Evolutionary conservation across 2,888 invertebrate species (phyloP).

Genomic region (Patella caerulea): DNA sequence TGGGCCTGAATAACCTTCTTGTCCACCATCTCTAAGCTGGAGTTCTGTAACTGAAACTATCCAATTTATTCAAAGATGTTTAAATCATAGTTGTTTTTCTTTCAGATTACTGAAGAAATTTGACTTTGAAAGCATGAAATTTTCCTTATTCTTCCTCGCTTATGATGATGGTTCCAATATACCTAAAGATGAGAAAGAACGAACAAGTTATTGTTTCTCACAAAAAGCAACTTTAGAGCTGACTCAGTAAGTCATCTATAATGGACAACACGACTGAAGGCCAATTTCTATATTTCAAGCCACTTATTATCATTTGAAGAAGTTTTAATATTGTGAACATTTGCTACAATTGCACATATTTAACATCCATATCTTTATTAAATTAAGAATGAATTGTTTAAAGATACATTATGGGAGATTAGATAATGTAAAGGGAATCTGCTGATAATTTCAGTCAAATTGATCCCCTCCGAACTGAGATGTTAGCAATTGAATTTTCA

Average conservation of each 20-base stretch:
- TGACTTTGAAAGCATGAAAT: slow-evolving; percentile 91
- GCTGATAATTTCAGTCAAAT: no score
- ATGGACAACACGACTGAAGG: no score
- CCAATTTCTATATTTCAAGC: no score
- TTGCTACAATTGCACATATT: not conserved
- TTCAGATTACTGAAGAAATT: slow-evolving; percentile 82
- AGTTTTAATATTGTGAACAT: not conserved
- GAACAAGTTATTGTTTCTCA: slow-evolving; percentile 83
- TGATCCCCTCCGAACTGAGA: no score
- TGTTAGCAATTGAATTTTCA: no score
- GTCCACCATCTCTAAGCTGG: no score
- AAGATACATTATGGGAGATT: no score
- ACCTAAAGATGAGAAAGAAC: slow-evolving; percentile 80
- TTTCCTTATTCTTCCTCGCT: slow-evolving; percentile 92
- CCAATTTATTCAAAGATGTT: no score
- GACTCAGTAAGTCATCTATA: slow-evolving; percentile 82
- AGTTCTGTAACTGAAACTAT: no score
- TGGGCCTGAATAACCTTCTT: no score
- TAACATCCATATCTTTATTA: not conserved
- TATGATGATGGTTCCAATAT: slow-evolving; percentile 84
- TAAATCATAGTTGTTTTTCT: not conserved
- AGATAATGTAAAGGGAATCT: no score
- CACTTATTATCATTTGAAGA: no score
- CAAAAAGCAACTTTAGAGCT: slow-evolving; percentile 90
- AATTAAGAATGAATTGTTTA: not conserved